A percentile compares a stretch with the other conserved stretches of the same genome.
Evolutionary conservation across 2,797 vertebrate genomes (phyloP).

Genomic region (Malurus splendens): DNA sequence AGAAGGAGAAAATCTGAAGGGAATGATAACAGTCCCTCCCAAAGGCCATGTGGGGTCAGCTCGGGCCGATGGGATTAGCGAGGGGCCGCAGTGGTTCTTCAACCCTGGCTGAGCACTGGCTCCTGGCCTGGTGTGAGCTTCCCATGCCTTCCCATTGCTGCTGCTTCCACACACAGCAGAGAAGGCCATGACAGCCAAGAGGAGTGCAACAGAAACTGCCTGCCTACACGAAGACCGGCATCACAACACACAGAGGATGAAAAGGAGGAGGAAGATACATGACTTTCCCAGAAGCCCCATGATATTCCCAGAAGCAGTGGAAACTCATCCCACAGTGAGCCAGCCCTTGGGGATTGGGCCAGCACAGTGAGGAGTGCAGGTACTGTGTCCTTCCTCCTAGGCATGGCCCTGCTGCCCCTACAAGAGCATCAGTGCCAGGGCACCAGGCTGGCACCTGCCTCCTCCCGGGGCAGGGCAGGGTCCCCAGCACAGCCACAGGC

Average conservation of each 20-base stretch:
- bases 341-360: neutral
- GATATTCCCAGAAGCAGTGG: neutral
- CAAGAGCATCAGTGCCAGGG: neutral
- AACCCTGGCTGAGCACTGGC: neutral
- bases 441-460: neutral
- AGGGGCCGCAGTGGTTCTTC: neutral
- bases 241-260: neutral
- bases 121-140: neutral
- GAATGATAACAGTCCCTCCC: neutral
- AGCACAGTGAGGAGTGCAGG: neutral
- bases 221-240: neutral
- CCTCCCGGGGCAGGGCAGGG: neutral
- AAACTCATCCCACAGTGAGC: neutral
- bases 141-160: neutral
- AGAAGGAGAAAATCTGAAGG: conserved; percentile 47
- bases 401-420: neutral
- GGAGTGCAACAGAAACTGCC: neutral
- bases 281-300: neutral
- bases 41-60: neutral
- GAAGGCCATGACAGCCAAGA: neutral
- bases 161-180: neutral
- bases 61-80: neutral
- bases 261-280: neutral
- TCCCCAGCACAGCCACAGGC: neutral
- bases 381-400: neutral